These are phyloP conservation scores for Sarcophaga caerulescens DNA, from an alignment of 2,888 invertebrate genomes.

Conservation along the genomic window DNA sequence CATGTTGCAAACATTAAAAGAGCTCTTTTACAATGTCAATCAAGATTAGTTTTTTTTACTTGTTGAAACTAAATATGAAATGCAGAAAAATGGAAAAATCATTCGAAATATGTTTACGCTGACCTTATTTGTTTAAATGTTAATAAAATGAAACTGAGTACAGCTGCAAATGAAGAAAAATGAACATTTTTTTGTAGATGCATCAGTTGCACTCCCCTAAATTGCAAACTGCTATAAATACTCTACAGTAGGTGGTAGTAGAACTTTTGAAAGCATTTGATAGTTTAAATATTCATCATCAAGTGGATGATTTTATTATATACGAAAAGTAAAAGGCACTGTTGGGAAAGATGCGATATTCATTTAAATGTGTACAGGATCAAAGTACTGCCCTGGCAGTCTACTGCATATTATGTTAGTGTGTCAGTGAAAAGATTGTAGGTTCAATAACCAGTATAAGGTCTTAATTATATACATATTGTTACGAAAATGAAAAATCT, in stretches of 20 bases:
- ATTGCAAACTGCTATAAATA: not conserved
- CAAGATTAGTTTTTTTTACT: slow-evolving; percentile 46
- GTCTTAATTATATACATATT: no score
- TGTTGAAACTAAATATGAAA: slow-evolving; percentile 11
- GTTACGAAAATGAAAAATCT: no score
- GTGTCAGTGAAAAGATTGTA: no score
- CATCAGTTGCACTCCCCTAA: not conserved
- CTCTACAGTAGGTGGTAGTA: not conserved
- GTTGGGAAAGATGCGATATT: no score
- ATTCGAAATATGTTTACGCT: not conserved
- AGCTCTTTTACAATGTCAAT: slow-evolving; percentile 45
- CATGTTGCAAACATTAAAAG: no score
- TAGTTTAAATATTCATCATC: no score
- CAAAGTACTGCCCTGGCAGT: no score
- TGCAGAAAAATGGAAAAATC: not conserved
- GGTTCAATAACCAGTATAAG: no score
- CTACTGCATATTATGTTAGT: no score
- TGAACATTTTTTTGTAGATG: not conserved
- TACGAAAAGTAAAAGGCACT: no score
- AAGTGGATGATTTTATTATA: no score
- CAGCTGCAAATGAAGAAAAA: not conserved
- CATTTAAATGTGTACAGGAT: no score
- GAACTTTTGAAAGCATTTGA: not conserved
- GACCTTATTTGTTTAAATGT: slow-evolving; percentile 46
- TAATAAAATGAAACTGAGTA: not conserved